A percentile compares a stretch with the other conserved stretches of the same genome.
phyloP scores from a whole-genome alignment of 2,888 invertebrate genomes.

The Clusia tigrina region DNA sequence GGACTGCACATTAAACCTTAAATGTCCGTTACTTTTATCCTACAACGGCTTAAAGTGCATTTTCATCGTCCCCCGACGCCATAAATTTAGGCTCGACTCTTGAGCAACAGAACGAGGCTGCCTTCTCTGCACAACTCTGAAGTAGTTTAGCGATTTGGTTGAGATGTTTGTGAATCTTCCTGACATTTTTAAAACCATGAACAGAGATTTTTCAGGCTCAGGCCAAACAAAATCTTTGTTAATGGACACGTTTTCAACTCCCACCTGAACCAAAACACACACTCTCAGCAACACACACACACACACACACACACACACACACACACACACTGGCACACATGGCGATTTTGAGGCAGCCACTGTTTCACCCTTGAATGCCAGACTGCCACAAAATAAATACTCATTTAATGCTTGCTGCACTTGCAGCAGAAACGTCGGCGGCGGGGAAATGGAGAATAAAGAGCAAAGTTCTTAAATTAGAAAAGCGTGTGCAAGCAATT shows the following conservation, averaged over 20 bases:
- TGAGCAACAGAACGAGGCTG: no score
- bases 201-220: no score
- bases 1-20: no score
- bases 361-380: background rate
- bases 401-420: background rate
- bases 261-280: background rate
- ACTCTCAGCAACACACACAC: background rate
- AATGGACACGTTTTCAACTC: background rate
- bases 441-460: background rate
- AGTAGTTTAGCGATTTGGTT: no score
- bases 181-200: no score
- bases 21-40: no score
- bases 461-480: constrained; percentile 53
- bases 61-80: no score
- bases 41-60: no score
- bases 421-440: background rate
- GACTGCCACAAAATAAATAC: background rate
- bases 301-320: background rate
- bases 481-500: constrained; percentile 55
- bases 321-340: background rate
- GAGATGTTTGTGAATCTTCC: no score
- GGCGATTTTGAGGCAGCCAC: background rate
- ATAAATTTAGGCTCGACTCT: no score
- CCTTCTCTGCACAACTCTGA: no score
- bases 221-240: no score